phyloP scores from a whole-genome alignment of 2,888 invertebrate species.

The Drosophila putrida region DNA sequence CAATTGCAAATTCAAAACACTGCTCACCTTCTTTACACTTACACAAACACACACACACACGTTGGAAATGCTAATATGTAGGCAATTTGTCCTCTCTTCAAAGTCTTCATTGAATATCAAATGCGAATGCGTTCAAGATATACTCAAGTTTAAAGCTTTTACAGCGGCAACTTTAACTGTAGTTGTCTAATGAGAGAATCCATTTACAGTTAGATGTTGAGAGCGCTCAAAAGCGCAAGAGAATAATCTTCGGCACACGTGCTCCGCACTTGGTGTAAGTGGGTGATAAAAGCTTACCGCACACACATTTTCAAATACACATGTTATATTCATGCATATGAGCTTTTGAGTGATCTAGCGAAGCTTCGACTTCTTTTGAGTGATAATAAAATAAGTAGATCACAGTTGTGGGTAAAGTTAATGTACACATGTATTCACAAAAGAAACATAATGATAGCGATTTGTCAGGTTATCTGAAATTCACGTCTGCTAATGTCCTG shows the following conservation, averaged over 20 bases:
- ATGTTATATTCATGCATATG: not conserved
- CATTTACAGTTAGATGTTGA: constrained; percentile 2
- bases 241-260: constrained; percentile 4
- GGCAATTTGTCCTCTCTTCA: not conserved
- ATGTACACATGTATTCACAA: not conserved
- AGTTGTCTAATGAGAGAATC: not conserved
- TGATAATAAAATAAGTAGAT: no score
- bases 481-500: constrained; percentile 8
- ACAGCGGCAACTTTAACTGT: constrained; percentile 11
- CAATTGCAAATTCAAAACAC: constrained; percentile 44
- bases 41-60: constrained; percentile 1
- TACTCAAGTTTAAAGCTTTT: not conserved
- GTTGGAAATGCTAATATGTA: no score
- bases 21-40: constrained; percentile 17
- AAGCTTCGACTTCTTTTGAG: not conserved
- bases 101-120: constrained; percentile 14
- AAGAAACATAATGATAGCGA: not conserved
- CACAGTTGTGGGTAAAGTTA: no score
- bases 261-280: not conserved
- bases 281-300: constrained; percentile 19
- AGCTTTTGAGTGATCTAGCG: not conserved
- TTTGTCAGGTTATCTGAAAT: not conserved
- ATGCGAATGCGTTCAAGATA: not conserved
- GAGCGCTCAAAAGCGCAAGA: no score
- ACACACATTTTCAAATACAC: not conserved